Base-by-base conservation (phyloP, 2,797 vertebrate genomes). In the Sandelia bainsii region DNA sequence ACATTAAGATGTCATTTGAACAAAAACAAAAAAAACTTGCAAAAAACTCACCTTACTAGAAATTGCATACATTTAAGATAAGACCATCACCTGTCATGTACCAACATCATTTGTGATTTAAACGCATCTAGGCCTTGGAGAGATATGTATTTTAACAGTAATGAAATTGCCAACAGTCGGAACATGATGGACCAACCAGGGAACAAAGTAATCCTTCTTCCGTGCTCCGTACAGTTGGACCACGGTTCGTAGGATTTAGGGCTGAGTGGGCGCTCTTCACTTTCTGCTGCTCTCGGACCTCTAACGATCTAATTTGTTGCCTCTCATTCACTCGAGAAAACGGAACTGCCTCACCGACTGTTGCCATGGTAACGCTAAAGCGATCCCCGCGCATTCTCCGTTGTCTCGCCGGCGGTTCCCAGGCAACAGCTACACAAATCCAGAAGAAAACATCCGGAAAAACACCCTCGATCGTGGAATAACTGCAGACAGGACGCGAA, bases 401-500 rank as follows among this genome's bases (percentile, higher is more conserved):
- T 50, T 27, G 82, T 67, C 75, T 69, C 39, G 74, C 48, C 27
- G 48, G 37, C 57, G 85, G 89, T 93, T 79, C 72, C 93, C 49
- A 39, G 77, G 91, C 72, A 93, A 94, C 94, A 52, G 19, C 44
- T 40, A 89, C 85, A 92, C 87, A 84, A 87, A 82, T 71, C 73
- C 70, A 86, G 64, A 29, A 29, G 75, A 79, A 74, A 65, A 89
- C 89, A 84, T 81, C 82, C 87, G 89, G 88, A 11, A 77, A 75
- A 57, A 63, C 58, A 80, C 12, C 70, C 44, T 73, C 34, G 51
- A 61, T 77, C 56, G 66, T 57, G 72, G 82, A 82, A 62, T 69
- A 74, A 83, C 48, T 10, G 32, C 32, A 34, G 66, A 46, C 61
- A 49, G 65, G 46, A 80, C 29, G 23, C 64, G 34, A 27, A 71